phyloP scores from a whole-genome alignment of 2,797 vertebrate genomes.

The Falco novaeseelandiae region DNA sequence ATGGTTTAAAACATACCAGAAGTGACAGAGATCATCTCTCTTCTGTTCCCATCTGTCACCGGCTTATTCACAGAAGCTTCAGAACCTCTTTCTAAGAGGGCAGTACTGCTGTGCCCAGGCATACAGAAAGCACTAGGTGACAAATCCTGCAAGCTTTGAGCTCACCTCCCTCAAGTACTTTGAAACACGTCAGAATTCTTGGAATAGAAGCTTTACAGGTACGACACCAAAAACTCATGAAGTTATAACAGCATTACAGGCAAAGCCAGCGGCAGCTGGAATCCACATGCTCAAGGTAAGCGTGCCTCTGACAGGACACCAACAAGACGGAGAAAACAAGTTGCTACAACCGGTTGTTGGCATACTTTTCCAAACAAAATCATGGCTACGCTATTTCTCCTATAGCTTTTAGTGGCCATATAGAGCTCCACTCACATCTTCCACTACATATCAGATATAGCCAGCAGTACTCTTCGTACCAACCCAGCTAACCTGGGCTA shows the following conservation, averaged over 20 bases:
- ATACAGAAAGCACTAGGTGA: not conserved
- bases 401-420: not conserved
- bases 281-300: not conserved
- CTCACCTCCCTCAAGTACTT: not conserved
- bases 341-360: not conserved
- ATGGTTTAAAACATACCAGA: conserved; percentile 1
- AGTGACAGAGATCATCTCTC: not conserved
- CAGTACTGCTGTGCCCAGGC: not conserved
- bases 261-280: not conserved
- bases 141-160: not conserved
- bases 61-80: not conserved
- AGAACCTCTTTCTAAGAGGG: not conserved
- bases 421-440: not conserved
- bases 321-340: not conserved
- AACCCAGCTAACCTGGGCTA: not conserved
- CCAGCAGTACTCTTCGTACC: not conserved
- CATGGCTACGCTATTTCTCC: not conserved
- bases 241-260: not conserved
- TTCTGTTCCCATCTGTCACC: conserved; percentile 29
- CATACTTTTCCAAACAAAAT: not conserved
- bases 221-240: not conserved
- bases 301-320: accelerated
- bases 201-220: not conserved
- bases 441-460: not conserved
- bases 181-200: not conserved